Conservation (phyloP, 2,888 invertebrate species). For the Thecocarcelia acutangulata region DNA sequence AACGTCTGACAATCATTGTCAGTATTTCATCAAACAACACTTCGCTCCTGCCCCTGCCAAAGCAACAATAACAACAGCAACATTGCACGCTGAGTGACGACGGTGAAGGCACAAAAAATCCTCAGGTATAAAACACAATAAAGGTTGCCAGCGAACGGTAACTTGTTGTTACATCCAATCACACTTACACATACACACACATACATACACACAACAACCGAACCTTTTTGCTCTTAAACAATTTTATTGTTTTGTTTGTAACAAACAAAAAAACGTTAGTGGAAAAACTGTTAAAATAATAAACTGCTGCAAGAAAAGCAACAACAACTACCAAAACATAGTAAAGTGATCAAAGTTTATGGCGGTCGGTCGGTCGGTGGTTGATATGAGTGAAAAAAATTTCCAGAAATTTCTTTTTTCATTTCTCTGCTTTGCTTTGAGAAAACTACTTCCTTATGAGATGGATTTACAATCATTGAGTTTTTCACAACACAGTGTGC, state of each 20-base stretch:
- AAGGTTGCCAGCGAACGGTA: conserved; percentile 62
- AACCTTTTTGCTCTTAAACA: conserved; percentile 10
- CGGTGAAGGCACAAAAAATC: conserved; percentile 6
- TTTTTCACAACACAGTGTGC: conserved; percentile 32
- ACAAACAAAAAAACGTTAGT: conserved; percentile 33
- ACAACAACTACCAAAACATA: conserved; percentile 28
- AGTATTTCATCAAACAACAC: conserved; percentile 61
- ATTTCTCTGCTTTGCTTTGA: conserved; percentile 5
- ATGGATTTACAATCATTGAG: conserved; percentile 64
- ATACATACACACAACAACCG: conserved; percentile 29
- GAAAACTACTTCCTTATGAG: conserved; percentile 66
- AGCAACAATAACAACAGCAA: conserved; percentile 18
- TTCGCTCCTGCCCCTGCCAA: conserved; percentile 3
- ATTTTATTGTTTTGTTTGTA: conserved; percentile 34
- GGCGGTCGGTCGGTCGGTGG: background rate
- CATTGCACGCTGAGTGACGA: conserved; percentile 33
- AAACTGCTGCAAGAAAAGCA: conserved; percentile 45
- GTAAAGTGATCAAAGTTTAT: conserved; percentile 60
- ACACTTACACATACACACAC: conserved; percentile 30
- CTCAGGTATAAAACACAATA: conserved; percentile 34
- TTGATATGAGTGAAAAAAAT: conserved; percentile 10
- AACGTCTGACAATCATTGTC: conserved; percentile 63
- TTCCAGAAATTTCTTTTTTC: conserved; percentile 12
- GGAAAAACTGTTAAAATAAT: conserved; percentile 66
- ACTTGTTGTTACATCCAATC: conserved; percentile 38